These are phyloP conservation scores for Nemopilema nomurai DNA, from an alignment of 30 jellyfish, hydroid and myxozoan species.

Conservation along the genomic window DNA sequence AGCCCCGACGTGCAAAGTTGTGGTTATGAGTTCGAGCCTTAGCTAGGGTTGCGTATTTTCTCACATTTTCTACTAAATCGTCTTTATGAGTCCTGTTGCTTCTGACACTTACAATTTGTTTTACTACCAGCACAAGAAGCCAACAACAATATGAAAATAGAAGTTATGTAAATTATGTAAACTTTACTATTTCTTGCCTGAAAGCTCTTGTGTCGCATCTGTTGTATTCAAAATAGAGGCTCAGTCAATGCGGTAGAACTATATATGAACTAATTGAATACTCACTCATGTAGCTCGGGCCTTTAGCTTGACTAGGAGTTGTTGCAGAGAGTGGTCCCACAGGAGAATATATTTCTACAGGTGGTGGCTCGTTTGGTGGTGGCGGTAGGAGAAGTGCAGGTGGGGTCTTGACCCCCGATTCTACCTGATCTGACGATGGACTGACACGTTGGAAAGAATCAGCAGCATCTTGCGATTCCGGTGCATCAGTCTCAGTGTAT, in stretches of 20 bases:
- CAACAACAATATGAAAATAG: too few species aligned
- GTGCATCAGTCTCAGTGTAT: not conserved
- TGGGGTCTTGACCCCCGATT: conserved; percentile 37
- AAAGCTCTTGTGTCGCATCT: too few species aligned
- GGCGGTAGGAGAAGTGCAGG: conserved; percentile 74
- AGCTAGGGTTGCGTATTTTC: too few species aligned
- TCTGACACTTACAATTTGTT: too few species aligned
- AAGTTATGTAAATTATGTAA: too few species aligned
- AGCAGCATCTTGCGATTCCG: conserved; percentile 2
- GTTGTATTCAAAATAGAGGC: not conserved
- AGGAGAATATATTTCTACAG: conserved; percentile 67
- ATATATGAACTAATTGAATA: not conserved
- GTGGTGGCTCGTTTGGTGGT: conserved; percentile 84
- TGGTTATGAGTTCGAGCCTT: too few species aligned
- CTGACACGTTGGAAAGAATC: conserved; percentile 4
- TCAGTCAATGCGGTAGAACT: not conserved
- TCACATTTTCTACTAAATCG: too few species aligned
- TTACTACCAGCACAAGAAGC: too few species aligned
- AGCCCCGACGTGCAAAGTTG: too few species aligned
- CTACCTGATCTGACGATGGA: conserved; percentile 22
- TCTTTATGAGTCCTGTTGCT: too few species aligned
- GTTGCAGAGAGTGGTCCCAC: conserved; percentile 56
- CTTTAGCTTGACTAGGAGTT: conserved; percentile 15
- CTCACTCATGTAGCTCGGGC: conserved; percentile 24
- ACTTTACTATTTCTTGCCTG: too few species aligned